These are phyloP conservation scores for Brachionus angularis DNA, from an alignment of 1,140 invertebrate genomes.

Conservation along the genomic window DNA sequence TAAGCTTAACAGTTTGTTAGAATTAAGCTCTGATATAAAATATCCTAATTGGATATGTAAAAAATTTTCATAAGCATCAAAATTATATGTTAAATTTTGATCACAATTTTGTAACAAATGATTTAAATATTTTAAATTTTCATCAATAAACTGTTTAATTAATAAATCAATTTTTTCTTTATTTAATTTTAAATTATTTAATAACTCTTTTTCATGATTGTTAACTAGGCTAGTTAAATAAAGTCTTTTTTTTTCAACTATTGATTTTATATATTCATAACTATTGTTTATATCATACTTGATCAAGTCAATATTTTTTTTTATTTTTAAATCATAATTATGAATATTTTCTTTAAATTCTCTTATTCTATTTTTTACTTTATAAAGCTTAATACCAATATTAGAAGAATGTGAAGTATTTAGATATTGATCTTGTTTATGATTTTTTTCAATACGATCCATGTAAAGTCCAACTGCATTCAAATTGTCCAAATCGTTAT, in stretches of 20 bases:
- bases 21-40: neutral
- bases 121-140: constrained; percentile 1
- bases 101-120: too few relatives aligned
- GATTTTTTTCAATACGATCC: constrained; percentile 5
- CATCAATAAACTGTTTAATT: neutral
- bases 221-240: neutral
- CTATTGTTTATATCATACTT: neutral
- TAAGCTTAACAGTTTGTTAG: neutral
- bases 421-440: neutral
- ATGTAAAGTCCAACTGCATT: constrained; percentile 22
- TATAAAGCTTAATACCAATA: constrained; percentile 2
- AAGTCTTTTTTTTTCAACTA: neutral
- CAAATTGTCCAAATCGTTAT: neutral
- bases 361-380: constrained; percentile 1
- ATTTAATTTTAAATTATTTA: neutral
- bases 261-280: neutral
- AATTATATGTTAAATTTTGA: too few relatives aligned
- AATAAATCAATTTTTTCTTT: neutral
- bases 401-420: neutral
- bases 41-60: too few relatives aligned
- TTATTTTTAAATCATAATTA: neutral
- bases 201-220: neutral
- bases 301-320: neutral
- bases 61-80: too few relatives aligned
- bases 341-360: constrained; percentile 10